phyloP scores from a whole-genome alignment of 1,140 invertebrate species.

The Drosophila lowei region DNA sequence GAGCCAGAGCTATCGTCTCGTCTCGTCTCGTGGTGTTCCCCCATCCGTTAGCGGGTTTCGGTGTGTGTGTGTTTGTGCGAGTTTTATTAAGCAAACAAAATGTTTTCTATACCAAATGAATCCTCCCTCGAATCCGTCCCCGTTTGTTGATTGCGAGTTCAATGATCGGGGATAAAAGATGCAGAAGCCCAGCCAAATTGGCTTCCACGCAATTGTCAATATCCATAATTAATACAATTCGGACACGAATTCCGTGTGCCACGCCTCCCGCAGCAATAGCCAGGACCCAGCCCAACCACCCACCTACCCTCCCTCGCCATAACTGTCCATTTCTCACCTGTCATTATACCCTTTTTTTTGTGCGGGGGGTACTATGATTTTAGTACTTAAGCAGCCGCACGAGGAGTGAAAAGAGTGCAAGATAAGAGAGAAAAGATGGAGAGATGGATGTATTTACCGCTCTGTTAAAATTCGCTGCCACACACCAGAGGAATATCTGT shows the following conservation, averaged over 20 bases:
- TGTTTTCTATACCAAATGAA: slow-evolving; percentile 65
- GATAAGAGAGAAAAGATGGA: no score
- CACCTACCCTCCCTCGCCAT: neutral
- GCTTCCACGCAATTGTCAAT: slow-evolving; percentile 36
- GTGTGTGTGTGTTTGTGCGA: slow-evolving; percentile 16
- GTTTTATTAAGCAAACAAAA: slow-evolving; percentile 69
- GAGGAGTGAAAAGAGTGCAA: no score
- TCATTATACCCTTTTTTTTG: slow-evolving; percentile 17
- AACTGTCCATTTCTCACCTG: slow-evolving; percentile 56
- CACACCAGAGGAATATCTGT: no score
- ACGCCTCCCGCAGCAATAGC: neutral
- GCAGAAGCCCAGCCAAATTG: slow-evolving; percentile 44
- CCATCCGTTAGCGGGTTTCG: slow-evolving; percentile 3
- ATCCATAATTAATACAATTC: slow-evolving; percentile 72
- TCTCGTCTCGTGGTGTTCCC: neutral
- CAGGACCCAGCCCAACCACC: neutral
- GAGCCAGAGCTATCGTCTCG: slow-evolving; percentile 3
- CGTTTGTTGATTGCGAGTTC: slow-evolving; percentile 68
- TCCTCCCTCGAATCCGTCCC: slow-evolving; percentile 7
- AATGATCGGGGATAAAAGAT: slow-evolving; percentile 44
- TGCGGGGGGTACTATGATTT: no score
- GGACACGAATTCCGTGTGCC: slow-evolving; percentile 41
- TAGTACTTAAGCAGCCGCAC: no score
- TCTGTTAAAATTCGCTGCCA: no score
- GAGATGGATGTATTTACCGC: no score